Evolutionary conservation across 2,113 vertebrate species (phyloP), one percentile per base, ranked within the genome.

Genomic region (Rhynchopsitta pachyrhyncha): DNA sequence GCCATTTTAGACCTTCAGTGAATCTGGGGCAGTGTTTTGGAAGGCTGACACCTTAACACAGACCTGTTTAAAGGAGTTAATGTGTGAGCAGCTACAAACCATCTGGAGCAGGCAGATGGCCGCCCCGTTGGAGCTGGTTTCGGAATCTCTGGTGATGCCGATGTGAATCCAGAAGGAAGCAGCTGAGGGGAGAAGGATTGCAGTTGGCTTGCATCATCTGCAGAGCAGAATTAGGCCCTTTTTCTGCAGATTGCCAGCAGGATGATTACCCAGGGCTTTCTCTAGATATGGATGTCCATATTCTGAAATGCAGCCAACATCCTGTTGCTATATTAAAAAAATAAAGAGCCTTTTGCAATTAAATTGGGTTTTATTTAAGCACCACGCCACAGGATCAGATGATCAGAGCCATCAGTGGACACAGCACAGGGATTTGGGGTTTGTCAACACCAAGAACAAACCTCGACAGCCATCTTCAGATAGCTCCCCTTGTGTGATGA

Each of bases 41-140:
- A 77, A 86, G 77, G 60, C 29, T 44, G 37, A 68, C 53, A 88
- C 69, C 86, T 79, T 37, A 50, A 27, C 52, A 27, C 8, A 28
- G 86, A 67, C 15, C 28, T 60, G 47, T 93, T 95, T 71, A 64
- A 69, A 84, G 79, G 76, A 92, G 88, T 94, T 94, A 94, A 93
- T 88, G 82, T 93, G 82, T 94, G 83, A 90, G 92, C 22, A 39
- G 89, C 80, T 76, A 53, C 55, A 33, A 86, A 28, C 68, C 50
- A 7, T 67, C 71, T 47, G 64, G 46, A 83, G 92, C 63, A 50
- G 88, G 17, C 52, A 59, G 71, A 35, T 46, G 35, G 81, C 17
- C 44, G 71, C 47, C 88, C 88, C 70, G 18, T 14, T 23, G 46
- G 73, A 88, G 46, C 91, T 86, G 94, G 55, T 81, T 77, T 70